Percentiles rank a stretch among this genome's conserved stretches.
phyloP scores from a whole-genome alignment of 2,113 vertebrate genomes.

The Prionailurus bengalensis region DNA sequence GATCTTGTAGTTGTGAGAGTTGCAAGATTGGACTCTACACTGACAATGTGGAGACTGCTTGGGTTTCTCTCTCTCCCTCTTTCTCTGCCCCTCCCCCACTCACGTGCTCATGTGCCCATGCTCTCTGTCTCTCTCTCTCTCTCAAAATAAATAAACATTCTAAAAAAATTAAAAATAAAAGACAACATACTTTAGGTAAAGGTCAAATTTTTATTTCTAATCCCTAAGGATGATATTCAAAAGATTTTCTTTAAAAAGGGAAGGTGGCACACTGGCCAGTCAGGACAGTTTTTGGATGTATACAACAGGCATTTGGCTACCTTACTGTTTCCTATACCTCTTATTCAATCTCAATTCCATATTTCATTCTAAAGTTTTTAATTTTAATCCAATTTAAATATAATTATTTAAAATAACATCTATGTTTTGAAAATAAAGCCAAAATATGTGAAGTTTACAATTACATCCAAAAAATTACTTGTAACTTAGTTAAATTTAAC shows the following conservation, averaged over 20 bases:
- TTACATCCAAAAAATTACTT: neutral
- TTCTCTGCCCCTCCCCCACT: too few relatives aligned
- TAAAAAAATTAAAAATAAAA: neutral
- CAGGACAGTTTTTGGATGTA: neutral
- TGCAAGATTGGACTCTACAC: too few relatives aligned
- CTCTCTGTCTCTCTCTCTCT: too few relatives aligned
- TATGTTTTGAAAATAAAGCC: neutral
- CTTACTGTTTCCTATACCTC: neutral
- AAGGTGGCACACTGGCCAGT: neutral
- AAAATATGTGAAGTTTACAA: neutral
- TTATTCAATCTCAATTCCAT: neutral
- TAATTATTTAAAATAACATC: neutral
- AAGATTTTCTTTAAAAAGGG: conserved; percentile 19
- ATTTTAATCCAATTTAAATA: neutral
- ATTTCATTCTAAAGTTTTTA: neutral
- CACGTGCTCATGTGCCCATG: too few relatives aligned
- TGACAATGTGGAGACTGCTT: too few relatives aligned
- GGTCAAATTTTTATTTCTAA: neutral
- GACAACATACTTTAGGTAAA: neutral
- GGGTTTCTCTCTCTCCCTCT: too few relatives aligned
- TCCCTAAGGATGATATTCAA: neutral
- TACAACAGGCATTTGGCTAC: neutral
- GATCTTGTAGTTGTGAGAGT: too few relatives aligned
- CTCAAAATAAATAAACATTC: too few relatives aligned
- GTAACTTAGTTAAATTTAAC: neutral